phyloP scores from a whole-genome alignment of 2,888 invertebrate species.

The Nymphalis urticae region DNA sequence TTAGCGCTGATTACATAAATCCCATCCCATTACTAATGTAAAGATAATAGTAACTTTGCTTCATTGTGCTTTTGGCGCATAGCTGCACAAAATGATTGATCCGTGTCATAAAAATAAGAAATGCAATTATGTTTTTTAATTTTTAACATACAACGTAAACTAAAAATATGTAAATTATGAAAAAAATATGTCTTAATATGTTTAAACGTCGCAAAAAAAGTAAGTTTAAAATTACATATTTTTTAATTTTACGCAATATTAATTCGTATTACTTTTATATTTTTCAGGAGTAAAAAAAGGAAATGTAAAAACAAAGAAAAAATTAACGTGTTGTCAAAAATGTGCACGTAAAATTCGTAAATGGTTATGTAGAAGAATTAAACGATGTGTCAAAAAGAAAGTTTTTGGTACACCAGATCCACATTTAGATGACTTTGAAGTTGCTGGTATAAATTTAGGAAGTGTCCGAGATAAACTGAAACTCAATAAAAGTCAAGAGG shows the following conservation, averaged over 20 bases:
- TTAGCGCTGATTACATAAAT: too few species aligned
- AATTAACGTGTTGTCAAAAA: conserved; percentile 37
- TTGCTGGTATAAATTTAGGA: conserved; percentile 45
- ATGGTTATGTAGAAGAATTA: conserved; percentile 44
- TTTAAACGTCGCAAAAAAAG: too few species aligned
- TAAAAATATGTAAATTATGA: too few species aligned
- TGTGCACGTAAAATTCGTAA: conserved; percentile 41
- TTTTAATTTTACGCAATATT: background rate
- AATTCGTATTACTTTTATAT: background rate
- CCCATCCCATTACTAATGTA: too few species aligned
- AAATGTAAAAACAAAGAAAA: conserved; percentile 27
- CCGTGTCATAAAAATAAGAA: too few species aligned
- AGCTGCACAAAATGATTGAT: too few species aligned
- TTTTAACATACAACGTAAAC: too few species aligned
- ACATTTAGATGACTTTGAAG: conserved; percentile 44
- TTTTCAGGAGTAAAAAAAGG: background rate
- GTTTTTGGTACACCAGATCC: conserved; percentile 45
- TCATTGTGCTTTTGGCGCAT: too few species aligned
- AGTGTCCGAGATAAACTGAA: conserved; percentile 44
- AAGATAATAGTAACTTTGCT: too few species aligned
- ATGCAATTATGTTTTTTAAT: too few species aligned
- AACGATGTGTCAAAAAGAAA: conserved; percentile 45
- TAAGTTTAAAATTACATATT: too few species aligned
- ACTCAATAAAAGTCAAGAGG: conserved; percentile 26
- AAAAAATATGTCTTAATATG: too few species aligned